phyloP scores from a whole-genome alignment of 2,113 vertebrate genomes.

The Orientallactaga bullata region DNA sequence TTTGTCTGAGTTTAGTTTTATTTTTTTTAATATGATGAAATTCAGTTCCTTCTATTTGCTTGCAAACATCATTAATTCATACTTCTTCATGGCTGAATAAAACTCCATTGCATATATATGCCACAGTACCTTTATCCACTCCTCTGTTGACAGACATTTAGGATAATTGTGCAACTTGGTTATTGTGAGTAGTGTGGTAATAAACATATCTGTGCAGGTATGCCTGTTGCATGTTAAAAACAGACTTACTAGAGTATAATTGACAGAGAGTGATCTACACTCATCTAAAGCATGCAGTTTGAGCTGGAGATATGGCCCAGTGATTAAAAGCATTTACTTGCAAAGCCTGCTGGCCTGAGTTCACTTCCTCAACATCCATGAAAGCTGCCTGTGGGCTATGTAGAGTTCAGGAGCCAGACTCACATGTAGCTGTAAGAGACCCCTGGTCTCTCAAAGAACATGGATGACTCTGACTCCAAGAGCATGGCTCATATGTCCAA shows the following conservation, averaged over 20 bases:
- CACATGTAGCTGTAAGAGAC: too few relatives aligned
- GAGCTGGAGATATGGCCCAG: not conserved
- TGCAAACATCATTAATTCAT: not conserved
- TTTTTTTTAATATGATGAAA: not conserved
- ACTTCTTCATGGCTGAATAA: not conserved
- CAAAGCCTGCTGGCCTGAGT: too few relatives aligned
- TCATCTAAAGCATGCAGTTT: conserved; percentile 12
- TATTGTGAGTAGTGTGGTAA: not conserved
- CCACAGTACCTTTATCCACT: not conserved
- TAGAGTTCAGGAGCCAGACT: too few relatives aligned
- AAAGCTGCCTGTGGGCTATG: too few relatives aligned
- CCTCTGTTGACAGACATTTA: not conserved
- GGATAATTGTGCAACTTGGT: not conserved
- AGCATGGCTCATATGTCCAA: too few relatives aligned
- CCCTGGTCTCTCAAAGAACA: too few relatives aligned
- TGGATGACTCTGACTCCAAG: too few relatives aligned
- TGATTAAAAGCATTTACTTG: too few relatives aligned
- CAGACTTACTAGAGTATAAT: not conserved
- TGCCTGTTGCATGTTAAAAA: not conserved
- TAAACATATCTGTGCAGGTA: not conserved
- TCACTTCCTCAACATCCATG: too few relatives aligned
- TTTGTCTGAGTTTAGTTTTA: not conserved
- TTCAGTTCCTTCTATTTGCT: not conserved
- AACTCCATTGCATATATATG: not conserved
- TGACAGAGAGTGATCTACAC: not conserved